Evolutionary conservation across 2,113 vertebrate genomes (phyloP).

Genomic region (Rynchops niger): DNA sequence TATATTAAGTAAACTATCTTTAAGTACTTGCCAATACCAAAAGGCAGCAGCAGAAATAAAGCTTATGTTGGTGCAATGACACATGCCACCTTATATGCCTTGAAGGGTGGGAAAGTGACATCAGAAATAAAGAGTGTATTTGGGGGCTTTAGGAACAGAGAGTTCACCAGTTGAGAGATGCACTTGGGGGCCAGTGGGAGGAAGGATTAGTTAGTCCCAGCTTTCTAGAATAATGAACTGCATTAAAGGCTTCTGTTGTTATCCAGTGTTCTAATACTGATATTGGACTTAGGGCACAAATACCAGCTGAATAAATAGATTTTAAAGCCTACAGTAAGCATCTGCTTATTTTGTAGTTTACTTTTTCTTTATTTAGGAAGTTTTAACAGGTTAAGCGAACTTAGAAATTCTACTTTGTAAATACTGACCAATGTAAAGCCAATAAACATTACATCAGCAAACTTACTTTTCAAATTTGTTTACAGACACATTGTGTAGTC

Average conservation of each 20-base stretch:
- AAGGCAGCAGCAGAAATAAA: background rate
- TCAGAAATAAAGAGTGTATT: background rate
- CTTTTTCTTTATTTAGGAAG: background rate
- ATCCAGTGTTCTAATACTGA: background rate
- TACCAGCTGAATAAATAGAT: constrained; percentile 42
- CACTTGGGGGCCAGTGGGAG: background rate
- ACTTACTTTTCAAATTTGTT: background rate
- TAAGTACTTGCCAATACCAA: background rate
- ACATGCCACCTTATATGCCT: background rate
- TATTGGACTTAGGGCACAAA: background rate
- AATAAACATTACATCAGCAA: background rate
- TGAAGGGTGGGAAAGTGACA: constrained; percentile 1
- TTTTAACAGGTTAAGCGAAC: background rate
- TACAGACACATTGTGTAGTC: background rate
- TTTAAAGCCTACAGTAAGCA: background rate
- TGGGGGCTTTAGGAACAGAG: background rate
- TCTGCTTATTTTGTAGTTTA: background rate
- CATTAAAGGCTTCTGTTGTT: background rate
- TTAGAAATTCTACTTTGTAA: background rate
- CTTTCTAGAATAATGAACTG: background rate
- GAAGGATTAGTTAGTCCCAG: background rate
- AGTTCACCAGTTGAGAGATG: background rate
- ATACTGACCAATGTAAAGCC: background rate
- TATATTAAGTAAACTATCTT: background rate
- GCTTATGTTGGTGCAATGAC: background rate